Conservation (phyloP, 1,140 invertebrate genomes). For the Drosophila ambigua region DNA sequence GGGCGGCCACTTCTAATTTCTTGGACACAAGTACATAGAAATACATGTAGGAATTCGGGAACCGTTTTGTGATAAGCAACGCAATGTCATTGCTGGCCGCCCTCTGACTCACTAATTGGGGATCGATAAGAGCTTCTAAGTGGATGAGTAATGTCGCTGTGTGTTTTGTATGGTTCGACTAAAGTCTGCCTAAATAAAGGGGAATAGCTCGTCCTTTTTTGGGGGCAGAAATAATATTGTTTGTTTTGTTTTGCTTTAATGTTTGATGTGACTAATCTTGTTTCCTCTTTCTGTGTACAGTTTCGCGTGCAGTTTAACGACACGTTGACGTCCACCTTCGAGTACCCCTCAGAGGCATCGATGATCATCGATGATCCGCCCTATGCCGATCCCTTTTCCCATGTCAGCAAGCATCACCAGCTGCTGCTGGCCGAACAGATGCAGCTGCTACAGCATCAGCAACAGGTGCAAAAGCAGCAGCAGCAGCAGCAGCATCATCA, state of each 20-base stretch:
- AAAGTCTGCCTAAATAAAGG: too few species aligned
- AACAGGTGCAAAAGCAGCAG: slow-evolving; percentile 36
- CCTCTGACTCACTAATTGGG: too few species aligned
- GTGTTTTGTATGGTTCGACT: too few species aligned
- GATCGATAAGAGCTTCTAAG: too few species aligned
- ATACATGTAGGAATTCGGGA: too few species aligned
- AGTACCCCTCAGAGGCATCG: slow-evolving; percentile 94
- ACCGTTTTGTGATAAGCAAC: too few species aligned
- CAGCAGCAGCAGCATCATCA: slow-evolving; percentile 64
- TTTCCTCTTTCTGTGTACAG: slow-evolving; percentile 84
- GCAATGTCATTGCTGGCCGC: too few species aligned
- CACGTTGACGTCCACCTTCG: slow-evolving; percentile 91
- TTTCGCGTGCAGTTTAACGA: slow-evolving; percentile 94
- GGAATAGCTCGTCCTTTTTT: too few species aligned
- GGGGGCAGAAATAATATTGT: background rate
- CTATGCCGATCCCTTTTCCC: slow-evolving; percentile 66
- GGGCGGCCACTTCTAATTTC: slow-evolving; percentile 8
- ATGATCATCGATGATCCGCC: slow-evolving; percentile 86
- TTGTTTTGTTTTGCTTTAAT: background rate
- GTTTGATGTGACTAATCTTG: slow-evolving; percentile 3
- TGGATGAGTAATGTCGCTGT: too few species aligned
- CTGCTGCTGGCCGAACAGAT: slow-evolving; percentile 60
- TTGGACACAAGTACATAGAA: too few species aligned
- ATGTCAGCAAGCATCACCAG: slow-evolving; percentile 68
- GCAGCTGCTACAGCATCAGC: slow-evolving; percentile 53